Conservation (phyloP, 2,113 vertebrate genomes). For the Sisor rabdophorus region DNA sequence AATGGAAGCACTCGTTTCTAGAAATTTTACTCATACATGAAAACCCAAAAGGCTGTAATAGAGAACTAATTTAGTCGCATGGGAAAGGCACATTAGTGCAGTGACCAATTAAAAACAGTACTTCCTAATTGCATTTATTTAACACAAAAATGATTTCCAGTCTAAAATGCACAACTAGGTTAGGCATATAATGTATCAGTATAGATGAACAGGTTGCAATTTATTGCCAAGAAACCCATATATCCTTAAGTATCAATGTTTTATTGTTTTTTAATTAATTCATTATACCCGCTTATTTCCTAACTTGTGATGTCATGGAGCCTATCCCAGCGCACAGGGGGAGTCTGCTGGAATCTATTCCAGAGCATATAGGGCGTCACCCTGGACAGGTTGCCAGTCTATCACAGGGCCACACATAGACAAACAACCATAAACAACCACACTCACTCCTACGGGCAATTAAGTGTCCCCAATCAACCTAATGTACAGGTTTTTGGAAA, state of each 20-base stretch:
- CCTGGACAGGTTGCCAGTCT: too few species aligned
- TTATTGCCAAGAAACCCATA: neutral
- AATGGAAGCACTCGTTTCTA: neutral
- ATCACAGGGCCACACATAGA: too few species aligned
- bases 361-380: too few species aligned
- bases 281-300: neutral
- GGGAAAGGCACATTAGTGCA: neutral
- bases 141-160: neutral
- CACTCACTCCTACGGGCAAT: too few species aligned
- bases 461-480: too few species aligned
- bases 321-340: too few species aligned
- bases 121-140: neutral
- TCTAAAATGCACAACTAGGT: too few species aligned
- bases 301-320: too few species aligned
- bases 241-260: too few species aligned
- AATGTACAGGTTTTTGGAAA: too few species aligned
- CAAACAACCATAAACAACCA: too few species aligned
- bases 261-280: neutral
- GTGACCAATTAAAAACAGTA: neutral
- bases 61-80: neutral
- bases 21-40: neutral
- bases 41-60: neutral
- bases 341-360: too few species aligned
- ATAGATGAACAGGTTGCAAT: slow-evolving; percentile 1
- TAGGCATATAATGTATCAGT: neutral